phyloP scores from a whole-genome alignment of 2,888 invertebrate species.

The Limnephilus rhombicus region DNA sequence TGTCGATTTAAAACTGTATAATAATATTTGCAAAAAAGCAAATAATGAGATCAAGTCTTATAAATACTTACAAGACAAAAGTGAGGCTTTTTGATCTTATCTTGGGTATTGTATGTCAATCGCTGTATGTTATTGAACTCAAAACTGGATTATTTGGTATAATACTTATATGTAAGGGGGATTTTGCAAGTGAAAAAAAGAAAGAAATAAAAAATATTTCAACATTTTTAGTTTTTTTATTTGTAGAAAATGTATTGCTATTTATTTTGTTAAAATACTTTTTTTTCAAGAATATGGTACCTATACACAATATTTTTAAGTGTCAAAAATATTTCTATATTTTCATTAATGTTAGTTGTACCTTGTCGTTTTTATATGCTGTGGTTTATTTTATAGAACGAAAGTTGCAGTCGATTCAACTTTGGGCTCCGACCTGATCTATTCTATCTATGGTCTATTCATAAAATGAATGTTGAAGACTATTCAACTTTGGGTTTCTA shows the following conservation, averaged over 20 bases:
- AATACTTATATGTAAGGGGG: not conserved
- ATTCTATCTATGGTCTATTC: too few relatives aligned
- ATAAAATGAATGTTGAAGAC: too few relatives aligned
- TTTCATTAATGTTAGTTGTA: not conserved
- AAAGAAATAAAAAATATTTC: not conserved
- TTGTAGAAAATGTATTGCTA: not conserved
- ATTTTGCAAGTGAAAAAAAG: not conserved
- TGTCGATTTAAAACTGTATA: not conserved
- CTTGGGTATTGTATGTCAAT: not conserved
- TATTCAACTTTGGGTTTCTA: too few relatives aligned
- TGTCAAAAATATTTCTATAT: not conserved
- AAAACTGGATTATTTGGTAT: not conserved
- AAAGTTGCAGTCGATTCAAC: too few relatives aligned
- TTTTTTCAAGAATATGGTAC: not conserved
- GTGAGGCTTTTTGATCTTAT: not conserved
- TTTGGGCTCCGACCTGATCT: too few relatives aligned
- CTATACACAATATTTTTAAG: not conserved
- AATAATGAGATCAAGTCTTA: too few relatives aligned
- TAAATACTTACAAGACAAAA: not conserved
- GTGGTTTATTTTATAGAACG: not conserved
- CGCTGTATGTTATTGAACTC: not conserved
- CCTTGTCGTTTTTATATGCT: not conserved
- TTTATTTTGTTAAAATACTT: not conserved
- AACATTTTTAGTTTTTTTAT: not conserved
- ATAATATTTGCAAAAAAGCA: not conserved